phyloP scores from a whole-genome alignment of 2,113 vertebrate genomes.

The Menura novaehollandiae region DNA sequence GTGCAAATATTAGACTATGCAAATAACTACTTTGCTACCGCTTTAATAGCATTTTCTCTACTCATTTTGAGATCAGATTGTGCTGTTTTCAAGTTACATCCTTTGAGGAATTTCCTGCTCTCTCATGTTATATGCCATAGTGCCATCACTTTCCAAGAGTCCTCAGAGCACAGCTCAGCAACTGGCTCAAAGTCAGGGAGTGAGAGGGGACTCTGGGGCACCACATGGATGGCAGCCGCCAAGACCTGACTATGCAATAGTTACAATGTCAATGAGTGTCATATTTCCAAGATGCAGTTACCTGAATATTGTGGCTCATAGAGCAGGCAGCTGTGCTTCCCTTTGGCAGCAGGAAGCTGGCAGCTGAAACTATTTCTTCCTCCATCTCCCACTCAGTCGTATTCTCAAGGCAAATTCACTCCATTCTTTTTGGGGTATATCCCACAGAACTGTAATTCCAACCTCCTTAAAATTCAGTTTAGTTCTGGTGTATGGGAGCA shows the following conservation, averaged over 20 bases:
- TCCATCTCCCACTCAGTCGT: background rate
- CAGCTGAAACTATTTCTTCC: conserved; percentile 1
- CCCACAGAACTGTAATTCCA: conserved; percentile 27
- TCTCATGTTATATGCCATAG: background rate
- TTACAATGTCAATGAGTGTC: background rate
- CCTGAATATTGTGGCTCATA: background rate
- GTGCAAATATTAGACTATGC: background rate
- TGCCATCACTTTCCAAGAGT: background rate
- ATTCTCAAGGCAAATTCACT: background rate
- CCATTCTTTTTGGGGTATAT: conserved; percentile 12
- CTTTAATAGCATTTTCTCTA: background rate
- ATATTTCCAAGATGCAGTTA: background rate
- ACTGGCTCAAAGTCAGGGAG: background rate
- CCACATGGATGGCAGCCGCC: fast-evolving
- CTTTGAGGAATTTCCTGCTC: background rate
- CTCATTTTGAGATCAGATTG: background rate
- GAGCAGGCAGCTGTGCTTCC: conserved; percentile 3
- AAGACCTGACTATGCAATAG: background rate
- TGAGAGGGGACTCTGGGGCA: fast-evolving
- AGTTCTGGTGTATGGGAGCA: conserved; percentile 11
- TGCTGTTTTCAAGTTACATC: background rate
- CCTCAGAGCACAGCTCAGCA: background rate
- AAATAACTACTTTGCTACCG: background rate
- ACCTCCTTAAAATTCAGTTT: conserved; percentile 44
- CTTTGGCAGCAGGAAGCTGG: conserved; percentile 10